Evolutionary conservation across 2,797 vertebrate genomes (phyloP).

Genomic region (Potorous gilbertii): DNA sequence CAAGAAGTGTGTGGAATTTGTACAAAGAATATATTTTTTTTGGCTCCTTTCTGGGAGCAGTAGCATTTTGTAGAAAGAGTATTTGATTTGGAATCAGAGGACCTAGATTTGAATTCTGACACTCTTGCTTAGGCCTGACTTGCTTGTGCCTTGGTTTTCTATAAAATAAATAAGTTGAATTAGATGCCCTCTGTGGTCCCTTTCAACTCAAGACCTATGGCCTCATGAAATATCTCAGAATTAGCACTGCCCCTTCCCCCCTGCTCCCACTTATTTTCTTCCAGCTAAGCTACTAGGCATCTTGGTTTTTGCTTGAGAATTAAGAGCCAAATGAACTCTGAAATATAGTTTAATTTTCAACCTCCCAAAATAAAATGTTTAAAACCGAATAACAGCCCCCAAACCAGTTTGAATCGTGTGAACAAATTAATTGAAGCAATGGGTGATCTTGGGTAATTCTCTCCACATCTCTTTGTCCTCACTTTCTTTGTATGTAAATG

Average conservation of each 20-base stretch:
- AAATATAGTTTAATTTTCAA: not conserved
- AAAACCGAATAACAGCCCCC: not conserved
- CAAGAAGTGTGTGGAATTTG: not conserved
- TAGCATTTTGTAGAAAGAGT: not conserved
- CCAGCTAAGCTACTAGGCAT: not conserved
- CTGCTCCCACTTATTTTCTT: not conserved
- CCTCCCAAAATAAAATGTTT: not conserved
- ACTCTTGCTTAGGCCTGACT: not conserved
- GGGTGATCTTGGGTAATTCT: not conserved
- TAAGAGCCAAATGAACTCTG: not conserved
- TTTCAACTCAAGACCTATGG: not conserved
- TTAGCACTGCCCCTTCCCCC: not conserved
- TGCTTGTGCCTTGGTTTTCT: not conserved
- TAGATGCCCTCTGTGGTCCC: not conserved
- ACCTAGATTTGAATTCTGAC: not conserved
- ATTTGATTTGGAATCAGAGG: not conserved
- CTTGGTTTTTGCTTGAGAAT: not conserved
- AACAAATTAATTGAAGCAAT: not conserved
- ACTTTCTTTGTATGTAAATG: not conserved
- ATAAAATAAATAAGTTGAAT: not conserved
- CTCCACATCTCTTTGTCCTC: not conserved
- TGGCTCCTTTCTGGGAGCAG: not conserved
- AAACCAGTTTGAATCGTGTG: not conserved
- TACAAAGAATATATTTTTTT: not conserved
- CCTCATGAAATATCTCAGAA: not conserved